Conservation (phyloP, 2,888 invertebrate genomes). For the Apeira syringaria region DNA sequence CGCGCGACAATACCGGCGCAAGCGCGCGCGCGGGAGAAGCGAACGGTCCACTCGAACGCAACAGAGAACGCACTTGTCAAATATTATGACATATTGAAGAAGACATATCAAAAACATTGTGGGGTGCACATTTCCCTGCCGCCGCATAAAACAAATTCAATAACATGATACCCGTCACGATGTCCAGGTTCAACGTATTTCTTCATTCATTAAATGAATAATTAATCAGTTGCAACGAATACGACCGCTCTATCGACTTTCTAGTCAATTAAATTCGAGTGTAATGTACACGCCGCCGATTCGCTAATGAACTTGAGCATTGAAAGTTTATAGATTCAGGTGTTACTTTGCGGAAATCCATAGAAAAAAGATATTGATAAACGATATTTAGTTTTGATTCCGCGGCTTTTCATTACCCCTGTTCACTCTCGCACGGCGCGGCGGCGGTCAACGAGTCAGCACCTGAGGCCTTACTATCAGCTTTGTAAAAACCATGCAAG, state of each 20-base stretch:
- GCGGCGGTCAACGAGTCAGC: slow-evolving; percentile 4
- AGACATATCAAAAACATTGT: slow-evolving; percentile 1
- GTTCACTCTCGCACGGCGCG: neutral
- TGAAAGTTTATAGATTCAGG: no score
- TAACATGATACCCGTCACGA: slow-evolving; percentile 19
- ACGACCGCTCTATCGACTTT: slow-evolving; percentile 35
- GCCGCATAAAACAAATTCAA: slow-evolving; percentile 15
- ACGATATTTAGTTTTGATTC: no score
- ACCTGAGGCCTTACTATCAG: no score
- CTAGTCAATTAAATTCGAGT: slow-evolving; percentile 40
- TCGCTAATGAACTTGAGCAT: slow-evolving; percentile 7
- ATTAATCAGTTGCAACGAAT: slow-evolving; percentile 28
- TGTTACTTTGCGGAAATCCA: no score
- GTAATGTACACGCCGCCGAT: slow-evolving; percentile 22
- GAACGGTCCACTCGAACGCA: neutral
- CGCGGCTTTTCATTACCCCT: no score
- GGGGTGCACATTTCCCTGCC: slow-evolving; percentile 10
- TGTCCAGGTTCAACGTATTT: slow-evolving; percentile 22
- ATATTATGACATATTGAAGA: neutral
- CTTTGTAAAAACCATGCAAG: no score
- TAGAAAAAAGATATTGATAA: no score
- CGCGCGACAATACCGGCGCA: neutral
- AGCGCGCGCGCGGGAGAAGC: no score
- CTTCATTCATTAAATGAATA: slow-evolving; percentile 26
- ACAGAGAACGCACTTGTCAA: neutral